Evolutionary conservation across 2,888 invertebrate species (phyloP).

Genomic region (Meghimatium bilineatum): DNA sequence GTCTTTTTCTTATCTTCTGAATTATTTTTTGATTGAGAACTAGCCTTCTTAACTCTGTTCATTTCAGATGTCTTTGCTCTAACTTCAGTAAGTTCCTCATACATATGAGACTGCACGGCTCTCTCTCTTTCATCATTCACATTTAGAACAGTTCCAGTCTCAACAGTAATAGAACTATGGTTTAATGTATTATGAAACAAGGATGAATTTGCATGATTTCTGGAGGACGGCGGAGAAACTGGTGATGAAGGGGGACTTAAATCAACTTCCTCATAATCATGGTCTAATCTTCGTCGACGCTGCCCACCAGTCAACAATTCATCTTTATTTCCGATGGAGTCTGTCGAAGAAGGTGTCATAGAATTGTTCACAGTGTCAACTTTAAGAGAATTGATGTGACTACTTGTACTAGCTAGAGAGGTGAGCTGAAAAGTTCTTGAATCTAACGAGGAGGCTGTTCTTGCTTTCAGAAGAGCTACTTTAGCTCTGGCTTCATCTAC

Average conservation of each 20-base stretch:
- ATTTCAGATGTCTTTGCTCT: constrained; percentile 46
- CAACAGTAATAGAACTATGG: not conserved
- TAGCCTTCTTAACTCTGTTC: constrained; percentile 9
- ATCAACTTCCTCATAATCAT: constrained; percentile 68
- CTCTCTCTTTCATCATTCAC: constrained; percentile 54
- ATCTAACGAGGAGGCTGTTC: not conserved
- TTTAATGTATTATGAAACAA: constrained; percentile 19
- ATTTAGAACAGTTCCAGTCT: constrained; percentile 44
- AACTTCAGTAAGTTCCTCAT: constrained; percentile 68
- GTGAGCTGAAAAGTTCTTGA: not conserved
- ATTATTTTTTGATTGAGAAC: not conserved
- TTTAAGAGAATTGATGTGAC: not conserved
- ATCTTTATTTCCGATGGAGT: constrained; percentile 23
- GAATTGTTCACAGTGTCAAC: not conserved
- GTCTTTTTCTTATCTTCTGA: constrained; percentile 30
- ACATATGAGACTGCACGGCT: constrained; percentile 65
- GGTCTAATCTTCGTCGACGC: constrained; percentile 53
- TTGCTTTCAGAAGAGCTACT: constrained; percentile 42
- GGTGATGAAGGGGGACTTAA: constrained; percentile 47
- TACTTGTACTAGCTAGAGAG: not conserved
- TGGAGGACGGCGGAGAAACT: constrained; percentile 52
- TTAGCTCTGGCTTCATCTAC: constrained; percentile 69
- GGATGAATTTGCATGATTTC: not conserved
- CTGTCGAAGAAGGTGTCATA: not conserved
- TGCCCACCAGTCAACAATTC: constrained; percentile 62